Conservation (phyloP, 2,888 invertebrate species). For the Amblyteles armatorius region DNA sequence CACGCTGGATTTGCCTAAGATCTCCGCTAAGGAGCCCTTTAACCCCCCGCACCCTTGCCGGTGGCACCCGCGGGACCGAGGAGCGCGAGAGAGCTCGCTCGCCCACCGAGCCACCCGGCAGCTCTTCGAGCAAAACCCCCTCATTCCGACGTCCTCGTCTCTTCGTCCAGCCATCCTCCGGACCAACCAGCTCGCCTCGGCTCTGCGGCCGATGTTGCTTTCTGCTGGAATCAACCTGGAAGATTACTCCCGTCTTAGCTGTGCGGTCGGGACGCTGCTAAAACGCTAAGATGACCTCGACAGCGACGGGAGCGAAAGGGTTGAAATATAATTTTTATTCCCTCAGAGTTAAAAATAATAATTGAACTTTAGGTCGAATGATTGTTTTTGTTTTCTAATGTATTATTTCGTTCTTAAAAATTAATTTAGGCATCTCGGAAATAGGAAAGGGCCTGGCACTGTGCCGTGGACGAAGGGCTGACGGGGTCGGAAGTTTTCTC, state of each 20-base stretch:
- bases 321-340: neutral
- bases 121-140: conserved; percentile 55
- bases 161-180: conserved; percentile 60
- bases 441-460: conserved; percentile 65
- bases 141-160: conserved; percentile 60
- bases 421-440: neutral
- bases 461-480: conserved; percentile 69
- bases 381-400: no score
- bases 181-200: conserved; percentile 35
- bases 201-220: conserved; percentile 22
- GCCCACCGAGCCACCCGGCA: conserved; percentile 27
- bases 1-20: conserved; percentile 89
- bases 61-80: conserved; percentile 49
- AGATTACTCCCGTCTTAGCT: conserved; percentile 62
- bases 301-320: neutral
- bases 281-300: conserved; percentile 59
- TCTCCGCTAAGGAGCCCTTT: conserved; percentile 85
- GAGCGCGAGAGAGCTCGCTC: conserved; percentile 40
- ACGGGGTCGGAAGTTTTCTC: conserved; percentile 39
- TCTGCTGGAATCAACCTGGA: conserved; percentile 33
- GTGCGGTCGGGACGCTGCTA: conserved; percentile 63
- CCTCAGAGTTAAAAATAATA: neutral
- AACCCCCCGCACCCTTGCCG: conserved; percentile 71
- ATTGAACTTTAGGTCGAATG: neutral
- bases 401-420: neutral